Evolutionary conservation across 2,113 vertebrate species (phyloP), one percentile per base, ranked within the genome.

Genomic region (Pipa parva): DNA sequence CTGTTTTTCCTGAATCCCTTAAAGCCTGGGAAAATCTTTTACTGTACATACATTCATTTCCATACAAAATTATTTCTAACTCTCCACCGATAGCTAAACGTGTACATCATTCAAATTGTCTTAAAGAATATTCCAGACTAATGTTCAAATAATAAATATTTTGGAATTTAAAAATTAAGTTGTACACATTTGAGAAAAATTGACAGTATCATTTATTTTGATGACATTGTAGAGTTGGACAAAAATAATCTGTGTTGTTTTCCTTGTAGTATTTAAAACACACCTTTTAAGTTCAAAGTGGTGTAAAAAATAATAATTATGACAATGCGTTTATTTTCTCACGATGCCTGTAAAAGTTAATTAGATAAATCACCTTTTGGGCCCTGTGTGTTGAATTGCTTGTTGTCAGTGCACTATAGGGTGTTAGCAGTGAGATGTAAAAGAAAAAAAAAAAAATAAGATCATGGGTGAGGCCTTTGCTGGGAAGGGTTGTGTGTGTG

Each of bases 381-480:
- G 73, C 73, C 81, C 64, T 80, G 65, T 18, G 77, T 79, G 74
- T 81, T 81, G 75, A 61, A 83, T 78, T 74, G 78, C 63, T 73
- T 77, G 72, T 74, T 78, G 78, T 78, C 76, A 59, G 56, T 72
- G 74, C 48, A 72, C 46, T 1, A 77, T 70, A 18, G 85, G 86
- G 78, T 77, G 77, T 59, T 78, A 48, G 77, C 77, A 77, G 67
- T 63, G 76, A 74, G 83, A 81, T 51, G 57, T 21, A 67, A 58
- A 60, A 12, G 29, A 29, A 33, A 29, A 50, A 73, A 58, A 78
- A 73, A 79, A 76, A 75, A 78, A 79, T 80, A 50, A 25, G 78
- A 84, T n/a, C n/a, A n/a, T n/a, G 91, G 91, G 89, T 66, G 81
- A 91, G 91, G 93, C 85, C 84, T 84, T 75, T 83, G 83, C 85